Conservation (phyloP, 2,113 vertebrate genomes). For the Pantherophis guttatus region DNA sequence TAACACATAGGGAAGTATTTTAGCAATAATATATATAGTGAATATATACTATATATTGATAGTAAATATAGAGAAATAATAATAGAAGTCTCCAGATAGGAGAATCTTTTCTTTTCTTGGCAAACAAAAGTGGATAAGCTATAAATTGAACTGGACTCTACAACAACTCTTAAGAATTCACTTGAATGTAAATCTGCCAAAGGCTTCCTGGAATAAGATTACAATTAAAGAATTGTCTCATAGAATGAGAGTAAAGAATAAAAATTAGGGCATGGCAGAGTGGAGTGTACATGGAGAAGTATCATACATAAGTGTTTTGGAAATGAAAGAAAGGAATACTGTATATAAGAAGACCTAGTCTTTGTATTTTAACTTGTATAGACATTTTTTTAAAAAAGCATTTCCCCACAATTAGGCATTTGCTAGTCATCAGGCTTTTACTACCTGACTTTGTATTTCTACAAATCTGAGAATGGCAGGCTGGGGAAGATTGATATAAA, state of each 20-base stretch:
- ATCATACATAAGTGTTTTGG: not conserved
- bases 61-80: conserved; percentile 48
- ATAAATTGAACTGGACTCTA: not conserved
- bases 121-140: conserved; percentile 13
- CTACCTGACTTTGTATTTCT: not conserved
- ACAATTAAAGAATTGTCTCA: conserved; percentile 17
- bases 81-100: conserved; percentile 30
- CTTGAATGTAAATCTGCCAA: conserved; percentile 19
- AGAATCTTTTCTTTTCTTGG: conserved; percentile 27
- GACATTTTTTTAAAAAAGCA: not conserved
- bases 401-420: not conserved
- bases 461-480: not conserved
- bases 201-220: conserved; percentile 8
- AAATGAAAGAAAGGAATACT: conserved; percentile 22
- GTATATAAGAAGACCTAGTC: not conserved
- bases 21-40: not conserved
- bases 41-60: conserved; percentile 18
- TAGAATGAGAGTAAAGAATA: conserved; percentile 11
- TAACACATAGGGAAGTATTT: conserved; percentile 30
- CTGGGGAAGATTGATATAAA: not conserved
- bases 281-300: not conserved
- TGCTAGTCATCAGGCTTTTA: not conserved
- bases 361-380: not conserved
- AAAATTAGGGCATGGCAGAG: not conserved
- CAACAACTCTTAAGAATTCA: not conserved